A percentile compares a stretch with the other conserved stretches of the same genome.
phyloP scores from a whole-genome alignment of 1,140 invertebrate species.

The Steinernema khuongi region DNA sequence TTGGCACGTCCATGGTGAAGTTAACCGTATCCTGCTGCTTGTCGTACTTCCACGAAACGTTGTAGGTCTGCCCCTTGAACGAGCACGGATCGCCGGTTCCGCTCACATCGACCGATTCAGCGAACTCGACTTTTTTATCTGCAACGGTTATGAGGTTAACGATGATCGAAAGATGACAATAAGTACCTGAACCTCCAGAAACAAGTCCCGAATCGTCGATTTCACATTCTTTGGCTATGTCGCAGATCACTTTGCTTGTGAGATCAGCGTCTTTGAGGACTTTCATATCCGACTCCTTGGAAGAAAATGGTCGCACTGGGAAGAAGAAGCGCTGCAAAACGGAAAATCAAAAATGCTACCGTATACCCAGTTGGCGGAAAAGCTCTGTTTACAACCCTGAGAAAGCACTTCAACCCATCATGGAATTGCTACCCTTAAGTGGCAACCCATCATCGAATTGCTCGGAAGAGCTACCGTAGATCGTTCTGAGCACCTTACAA shows the following conservation, averaged over 20 bases:
- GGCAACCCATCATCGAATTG: no score
- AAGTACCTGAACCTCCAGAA: background rate
- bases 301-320: background rate
- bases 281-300: background rate
- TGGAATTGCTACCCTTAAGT: no score
- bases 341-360: no score
- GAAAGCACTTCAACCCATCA: no score
- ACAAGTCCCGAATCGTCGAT: background rate
- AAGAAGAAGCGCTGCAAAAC: background rate
- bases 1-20: background rate
- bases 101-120: background rate
- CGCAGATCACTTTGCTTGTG: background rate
- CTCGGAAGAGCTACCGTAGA: no score
- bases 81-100: slow-evolving; percentile 7
- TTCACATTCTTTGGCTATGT: background rate
- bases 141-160: background rate
- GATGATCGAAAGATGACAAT: background rate
- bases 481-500: no score
- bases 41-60: slow-evolving; percentile 13
- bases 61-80: background rate
- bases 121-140: background rate
- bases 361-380: no score
- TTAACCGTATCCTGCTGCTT: background rate
- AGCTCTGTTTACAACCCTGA: no score
- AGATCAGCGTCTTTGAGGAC: background rate